Base-by-base conservation (phyloP, 2,888 invertebrate genomes). In the Agonopterix alstromeriana region DNA sequence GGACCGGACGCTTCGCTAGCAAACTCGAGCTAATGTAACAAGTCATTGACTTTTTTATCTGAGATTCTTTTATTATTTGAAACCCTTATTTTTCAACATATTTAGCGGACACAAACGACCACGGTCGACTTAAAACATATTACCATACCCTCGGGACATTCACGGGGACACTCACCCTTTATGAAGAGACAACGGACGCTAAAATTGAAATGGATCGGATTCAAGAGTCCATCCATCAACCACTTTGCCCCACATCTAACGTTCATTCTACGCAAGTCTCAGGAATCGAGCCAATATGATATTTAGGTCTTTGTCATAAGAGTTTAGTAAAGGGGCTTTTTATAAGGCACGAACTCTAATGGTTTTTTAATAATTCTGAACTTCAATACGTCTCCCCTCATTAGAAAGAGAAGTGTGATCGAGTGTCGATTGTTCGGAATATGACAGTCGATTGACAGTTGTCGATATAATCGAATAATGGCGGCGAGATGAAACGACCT, bases 151-250 rank as follows among this genome's bases (percentile, higher is more conserved):
- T 48, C 55, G 82, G 82, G 80, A 82, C 67, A 10, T 14, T n/a
- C n/a, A 75, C 51, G 56, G 82, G 81, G 78, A 78, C 65, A 65
- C 63, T 75, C 82, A 81, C 84, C 85, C 84, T 78, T 83, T 80
- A 65, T 69, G 66, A 67, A 69, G 70, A 77, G 73, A 76, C 73
- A 70, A 65, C 66, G 62, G 67, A 60, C 58, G 65, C 67, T 70
- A 70, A 72, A 85, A 87, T 87, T 87, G 87, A 87, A 85, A 88
- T 87, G 87, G 87, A 88, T 88, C 77, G 85, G 70, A 80, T 80
- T 74, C 70, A 65, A 80, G 80, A 80, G 84, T 73, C 81, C 84
- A 87, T 88, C 87, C 75, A 87, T 88, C 87, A 87, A 71, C 67
- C 59, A 66, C 59, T 67, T 78, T 82, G 79, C 69, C 75, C 78